phyloP scores from a whole-genome alignment of 1,140 invertebrate species.

The Drosophila yakuba region DNA sequence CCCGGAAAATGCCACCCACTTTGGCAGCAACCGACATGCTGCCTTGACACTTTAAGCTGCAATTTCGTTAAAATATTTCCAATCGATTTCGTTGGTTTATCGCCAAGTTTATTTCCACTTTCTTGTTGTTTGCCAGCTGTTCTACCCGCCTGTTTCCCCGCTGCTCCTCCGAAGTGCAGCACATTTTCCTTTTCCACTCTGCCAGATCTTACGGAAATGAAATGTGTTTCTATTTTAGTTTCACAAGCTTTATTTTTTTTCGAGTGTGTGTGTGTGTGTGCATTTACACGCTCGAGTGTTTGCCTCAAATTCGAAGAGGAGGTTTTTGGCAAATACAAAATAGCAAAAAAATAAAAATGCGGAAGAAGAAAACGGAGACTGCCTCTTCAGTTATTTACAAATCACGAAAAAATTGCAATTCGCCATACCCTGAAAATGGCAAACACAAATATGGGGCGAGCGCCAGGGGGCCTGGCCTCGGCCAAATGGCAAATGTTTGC shows the following conservation, averaged over 20 bases:
- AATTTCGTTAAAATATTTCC: slow-evolving; percentile 83
- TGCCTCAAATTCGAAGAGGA: slow-evolving; percentile 48
- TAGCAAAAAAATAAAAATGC: slow-evolving; percentile 5
- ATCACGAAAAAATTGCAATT: slow-evolving; percentile 75
- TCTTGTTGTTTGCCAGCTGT: slow-evolving; percentile 69
- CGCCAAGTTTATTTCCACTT: slow-evolving; percentile 81
- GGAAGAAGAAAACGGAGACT: slow-evolving; percentile 25
- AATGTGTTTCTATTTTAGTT: slow-evolving; percentile 82
- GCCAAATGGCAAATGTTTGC: slow-evolving; percentile 67
- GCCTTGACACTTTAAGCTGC: slow-evolving; percentile 83
- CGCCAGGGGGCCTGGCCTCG: slow-evolving; percentile 45
- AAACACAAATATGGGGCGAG: slow-evolving; percentile 53
- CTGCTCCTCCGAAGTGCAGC: slow-evolving; percentile 18
- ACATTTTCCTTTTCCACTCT: slow-evolving; percentile 63
- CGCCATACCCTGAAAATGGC: slow-evolving; percentile 43
- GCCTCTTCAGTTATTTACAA: slow-evolving; percentile 72
- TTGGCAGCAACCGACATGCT: slow-evolving; percentile 57
- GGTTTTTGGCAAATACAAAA: slow-evolving; percentile 19
- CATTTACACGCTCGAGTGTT: slow-evolving; percentile 75
- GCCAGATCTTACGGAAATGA: slow-evolving; percentile 78
- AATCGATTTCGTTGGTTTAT: slow-evolving; percentile 84
- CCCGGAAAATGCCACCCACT: slow-evolving; percentile 5
- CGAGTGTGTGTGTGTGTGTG: slow-evolving; percentile 39
- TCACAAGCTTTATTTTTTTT: slow-evolving; percentile 32
- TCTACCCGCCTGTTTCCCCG: slow-evolving; percentile 17